A percentile compares a stretch with the other conserved stretches of the same genome.
Evolutionary conservation across 35 echinoderm and acorn worm genomes (phyloP).

Genomic region (Eucidaris tribuloides): DNA sequence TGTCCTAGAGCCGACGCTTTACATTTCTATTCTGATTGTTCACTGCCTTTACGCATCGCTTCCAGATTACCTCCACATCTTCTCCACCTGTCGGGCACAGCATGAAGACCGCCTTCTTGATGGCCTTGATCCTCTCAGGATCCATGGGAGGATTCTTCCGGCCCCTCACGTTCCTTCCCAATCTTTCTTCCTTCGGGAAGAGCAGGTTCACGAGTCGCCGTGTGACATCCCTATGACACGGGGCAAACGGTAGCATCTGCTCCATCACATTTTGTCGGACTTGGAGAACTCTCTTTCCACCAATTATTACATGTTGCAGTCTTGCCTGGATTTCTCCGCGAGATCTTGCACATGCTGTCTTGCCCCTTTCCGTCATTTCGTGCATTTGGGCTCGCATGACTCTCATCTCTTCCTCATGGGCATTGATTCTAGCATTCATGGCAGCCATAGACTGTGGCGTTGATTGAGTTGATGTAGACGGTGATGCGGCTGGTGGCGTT

Average conservation of each 20-base stretch:
- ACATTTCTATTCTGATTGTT: background rate
- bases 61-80: background rate
- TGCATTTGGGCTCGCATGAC: too few species aligned
- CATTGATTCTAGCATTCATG: too few species aligned
- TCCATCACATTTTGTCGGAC: background rate
- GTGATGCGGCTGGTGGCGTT: too few species aligned
- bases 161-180: background rate
- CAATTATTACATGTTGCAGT: background rate
- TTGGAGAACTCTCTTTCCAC: background rate
- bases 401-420: too few species aligned
- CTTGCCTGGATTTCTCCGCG: too few species aligned
- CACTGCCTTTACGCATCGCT: background rate
- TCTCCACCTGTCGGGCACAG: background rate
- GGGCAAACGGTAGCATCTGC: background rate
- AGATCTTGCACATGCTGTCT: too few species aligned
- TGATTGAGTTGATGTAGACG: too few species aligned
- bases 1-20: too few species aligned
- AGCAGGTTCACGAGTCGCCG: background rate
- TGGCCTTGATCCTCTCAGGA: background rate
- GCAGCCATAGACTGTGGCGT: too few species aligned
- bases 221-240: background rate
- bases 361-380: too few species aligned
- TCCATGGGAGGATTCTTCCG: background rate
- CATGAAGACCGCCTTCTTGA: background rate
- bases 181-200: background rate